These are phyloP conservation scores for Okamejei kenojei DNA, from an alignment of 2,797 vertebrate species.

Conservation along the genomic window DNA sequence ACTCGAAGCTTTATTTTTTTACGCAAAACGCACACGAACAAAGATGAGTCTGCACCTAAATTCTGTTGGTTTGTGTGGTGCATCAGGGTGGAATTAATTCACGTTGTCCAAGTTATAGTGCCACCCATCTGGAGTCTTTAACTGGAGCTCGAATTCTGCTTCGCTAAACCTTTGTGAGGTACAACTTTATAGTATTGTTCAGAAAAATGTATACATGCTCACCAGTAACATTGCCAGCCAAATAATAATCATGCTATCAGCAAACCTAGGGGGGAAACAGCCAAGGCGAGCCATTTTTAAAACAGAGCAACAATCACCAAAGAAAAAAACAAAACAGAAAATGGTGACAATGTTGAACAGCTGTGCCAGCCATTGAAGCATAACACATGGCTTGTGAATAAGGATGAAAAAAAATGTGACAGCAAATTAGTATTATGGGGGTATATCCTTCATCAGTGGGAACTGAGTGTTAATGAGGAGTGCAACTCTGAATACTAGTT, in stretches of 20 bases:
- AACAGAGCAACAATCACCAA: not conserved
- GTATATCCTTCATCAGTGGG: not conserved
- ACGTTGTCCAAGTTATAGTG: not conserved
- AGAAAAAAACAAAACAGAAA: not conserved
- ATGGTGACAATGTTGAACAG: not conserved
- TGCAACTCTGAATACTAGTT: not conserved
- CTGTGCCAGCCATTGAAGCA: not conserved
- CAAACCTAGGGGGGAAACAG: too few relatives aligned
- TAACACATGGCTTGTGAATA: too few relatives aligned
- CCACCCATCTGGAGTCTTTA: not conserved
- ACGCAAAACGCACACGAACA: not conserved
- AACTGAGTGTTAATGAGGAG: not conserved
- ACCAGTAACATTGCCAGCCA: not conserved
- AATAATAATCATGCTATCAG: not conserved
- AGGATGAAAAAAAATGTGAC: not conserved
- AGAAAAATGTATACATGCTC: not conserved
- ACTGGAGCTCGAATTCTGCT: not conserved
- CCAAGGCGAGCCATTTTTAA: not conserved
- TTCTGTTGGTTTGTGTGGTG: not conserved
- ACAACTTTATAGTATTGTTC: not conserved
- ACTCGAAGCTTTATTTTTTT: not conserved
- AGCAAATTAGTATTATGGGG: not conserved
- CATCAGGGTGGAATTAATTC: not conserved
- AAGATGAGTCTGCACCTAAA: not conserved
- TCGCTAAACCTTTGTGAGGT: not conserved